Evolutionary conservation across 2,113 vertebrate species (phyloP), one percentile per base, ranked within the genome.

Genomic region (Murina feae): DNA sequence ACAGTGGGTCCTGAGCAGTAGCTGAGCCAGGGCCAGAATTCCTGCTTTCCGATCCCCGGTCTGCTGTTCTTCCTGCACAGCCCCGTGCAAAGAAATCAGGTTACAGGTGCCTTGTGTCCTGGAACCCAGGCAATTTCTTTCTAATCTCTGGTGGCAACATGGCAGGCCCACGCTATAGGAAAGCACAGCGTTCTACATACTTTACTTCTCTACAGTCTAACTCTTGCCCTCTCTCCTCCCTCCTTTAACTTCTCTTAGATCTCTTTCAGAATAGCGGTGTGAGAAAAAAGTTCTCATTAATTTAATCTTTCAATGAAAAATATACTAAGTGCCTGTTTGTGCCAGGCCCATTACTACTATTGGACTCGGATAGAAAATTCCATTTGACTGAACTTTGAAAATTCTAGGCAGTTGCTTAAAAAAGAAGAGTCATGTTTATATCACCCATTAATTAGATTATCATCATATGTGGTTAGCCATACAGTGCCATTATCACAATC

Each of bases 241-340:
- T 39, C 18, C 39, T 66, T 80, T 80, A 55, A 47, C 47, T 53
- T 51, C 35, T 47, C 30, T 71, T 76, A 58, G 8, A 32, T 83
- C 4, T 11, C 74, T 93, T 69, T 96, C 20, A 55, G 28, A 39
- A 20, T 89, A 28, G 78, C 37, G 68, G 1, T 37, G 17, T 81
- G 55, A 80, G 23, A 79, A 84, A 30, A 30, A 91, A 37, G 28
- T 79, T 92, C 53, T 82, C 25, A 47, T 66, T 86, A 18, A 65
- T 80, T 83, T 87, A 87, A 32, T 91, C 44, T 94, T 84, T 49
- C 16, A n/a, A 16, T 86, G 80, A 86, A 86, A 89, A 74, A 74
- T 71, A 71, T 76, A 39, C 68, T 69, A 78, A 78, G 23, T 83
- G 18, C 42, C 49, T 79, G 32, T 92, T 66, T 74, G 47, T 68